A percentile compares a stretch with the other conserved stretches of the same genome.
These are phyloP conservation scores for Suricata suricatta DNA, from an alignment of 2,113 vertebrate genomes.

Conservation along the genomic window DNA sequence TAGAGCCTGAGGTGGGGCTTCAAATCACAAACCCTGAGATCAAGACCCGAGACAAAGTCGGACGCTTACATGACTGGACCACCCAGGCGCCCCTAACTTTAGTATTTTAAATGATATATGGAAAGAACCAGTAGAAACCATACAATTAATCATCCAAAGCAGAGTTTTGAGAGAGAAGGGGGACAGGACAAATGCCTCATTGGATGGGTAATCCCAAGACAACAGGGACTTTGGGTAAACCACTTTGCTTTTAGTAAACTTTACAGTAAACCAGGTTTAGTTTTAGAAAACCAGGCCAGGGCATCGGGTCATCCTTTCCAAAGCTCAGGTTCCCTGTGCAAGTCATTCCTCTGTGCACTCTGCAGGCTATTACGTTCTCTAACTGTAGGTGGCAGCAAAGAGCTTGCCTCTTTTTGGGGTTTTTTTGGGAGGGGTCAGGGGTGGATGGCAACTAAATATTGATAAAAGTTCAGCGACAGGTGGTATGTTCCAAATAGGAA, in stretches of 20 bases:
- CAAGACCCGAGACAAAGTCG: no score
- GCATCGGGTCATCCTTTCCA: neutral
- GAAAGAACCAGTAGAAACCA: neutral
- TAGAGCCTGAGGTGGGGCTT: no score
- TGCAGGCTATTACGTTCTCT: neutral
- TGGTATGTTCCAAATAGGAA: neutral
- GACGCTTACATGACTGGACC: no score
- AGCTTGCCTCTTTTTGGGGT: neutral
- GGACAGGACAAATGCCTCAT: neutral
- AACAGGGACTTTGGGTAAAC: neutral
- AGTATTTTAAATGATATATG: neutral
- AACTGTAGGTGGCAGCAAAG: constrained; percentile 64
- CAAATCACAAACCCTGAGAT: no score
- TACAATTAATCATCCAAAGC: neutral
- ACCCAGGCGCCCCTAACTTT: no score
- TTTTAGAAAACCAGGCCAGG: neutral
- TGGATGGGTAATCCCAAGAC: neutral
- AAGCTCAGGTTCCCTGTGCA: neutral
- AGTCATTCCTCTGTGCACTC: neutral
- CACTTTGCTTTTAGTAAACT: no score
- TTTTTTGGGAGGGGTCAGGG: neutral
- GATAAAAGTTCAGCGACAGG: neutral
- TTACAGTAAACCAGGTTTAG: no score
- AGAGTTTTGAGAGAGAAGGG: neutral
- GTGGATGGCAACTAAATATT: neutral